Percentiles rank a stretch among this genome's conserved stretches.
phyloP scores from a whole-genome alignment of 1,140 invertebrate genomes.

The Lordiphosa collinella region DNA sequence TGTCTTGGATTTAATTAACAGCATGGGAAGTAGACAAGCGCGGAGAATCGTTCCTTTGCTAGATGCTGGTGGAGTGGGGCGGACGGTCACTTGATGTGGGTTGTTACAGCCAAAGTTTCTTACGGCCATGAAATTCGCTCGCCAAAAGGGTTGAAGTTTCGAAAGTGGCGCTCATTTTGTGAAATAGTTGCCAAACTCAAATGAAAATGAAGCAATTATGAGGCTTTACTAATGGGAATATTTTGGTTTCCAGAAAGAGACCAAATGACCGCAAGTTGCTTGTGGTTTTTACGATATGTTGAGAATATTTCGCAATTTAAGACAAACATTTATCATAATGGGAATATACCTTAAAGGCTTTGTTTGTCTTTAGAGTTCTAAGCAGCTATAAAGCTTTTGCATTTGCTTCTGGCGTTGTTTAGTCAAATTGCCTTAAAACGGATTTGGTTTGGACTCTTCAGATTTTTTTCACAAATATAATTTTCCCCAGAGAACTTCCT shows the following conservation, averaged over 20 bases:
- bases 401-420: no score
- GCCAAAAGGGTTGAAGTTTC: not conserved
- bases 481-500: no score
- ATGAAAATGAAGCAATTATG: constrained; percentile 70
- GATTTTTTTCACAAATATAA: no score
- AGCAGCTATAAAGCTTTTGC: no score
- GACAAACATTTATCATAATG: constrained; percentile 54
- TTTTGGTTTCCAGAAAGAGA: constrained; percentile 10
- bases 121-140: constrained; percentile 29
- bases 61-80: not conserved
- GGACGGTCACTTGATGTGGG: constrained; percentile 31
- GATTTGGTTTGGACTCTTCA: no score
- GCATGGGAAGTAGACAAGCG: constrained; percentile 53
- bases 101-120: constrained; percentile 8
- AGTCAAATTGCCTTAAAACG: no score
- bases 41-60: constrained; percentile 36
- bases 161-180: constrained; percentile 35
- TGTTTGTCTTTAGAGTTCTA: not conserved
- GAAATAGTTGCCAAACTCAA: constrained; percentile 58
- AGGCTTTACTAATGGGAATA: constrained; percentile 72
- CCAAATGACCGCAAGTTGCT: constrained; percentile 48
- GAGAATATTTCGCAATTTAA: constrained; percentile 59
- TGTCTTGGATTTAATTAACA: constrained; percentile 76
- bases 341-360: not conserved
- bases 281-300: constrained; percentile 18